Base-by-base conservation (phyloP, 1,140 invertebrate genomes). In the Drosophila lacteicornis region DNA sequence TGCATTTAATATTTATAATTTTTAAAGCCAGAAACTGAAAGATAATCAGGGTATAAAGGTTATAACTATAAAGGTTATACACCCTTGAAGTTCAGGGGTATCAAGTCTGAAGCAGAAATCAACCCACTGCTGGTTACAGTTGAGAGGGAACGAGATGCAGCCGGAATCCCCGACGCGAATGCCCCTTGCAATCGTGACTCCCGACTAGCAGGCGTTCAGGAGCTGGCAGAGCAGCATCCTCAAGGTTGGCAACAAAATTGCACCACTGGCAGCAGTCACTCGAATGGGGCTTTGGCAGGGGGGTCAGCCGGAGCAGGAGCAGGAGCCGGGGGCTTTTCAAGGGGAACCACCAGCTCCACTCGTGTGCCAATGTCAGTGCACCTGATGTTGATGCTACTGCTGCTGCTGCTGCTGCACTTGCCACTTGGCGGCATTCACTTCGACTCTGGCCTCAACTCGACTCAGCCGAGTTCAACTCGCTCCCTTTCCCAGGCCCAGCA, bases 301-400 rank as follows among this genome's bases (percentile, higher is more conserved):
- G 65, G 45, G 19, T 42, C 30, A 27, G 2, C 4, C 3, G 65
- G 53, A 50, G 62, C 4, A 5, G 65, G 53, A 50, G 62, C 59
- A 27, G 55, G 19, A 36, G 42, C 38, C 13, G 25, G 45, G 19
- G 22, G 4, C 33, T 22, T 22, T 55, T 47, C 45, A 46, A 50
- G 33, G 46, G 46, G 17, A 42, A 40, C 33, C 56, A 47, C 25
- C 56, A 47, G 50, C 25, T 49, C 17, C 60, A 66, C 58, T 50
- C 61, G 78, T 86, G 84, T 67, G 77, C 63, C 84, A 87, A 90
- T 88, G 85, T 90, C 84, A 88, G 71, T 90, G 85, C 78, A 88
- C 74, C 84, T 80, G 84, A 61, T 53, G 70, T 66, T 13, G 27
- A 5, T 6, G 27, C 1, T 46, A 43, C 51, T 42, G 15, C 1